Conservation (phyloP, 2,797 vertebrate species). For the Anolis apletophallus region DNA sequence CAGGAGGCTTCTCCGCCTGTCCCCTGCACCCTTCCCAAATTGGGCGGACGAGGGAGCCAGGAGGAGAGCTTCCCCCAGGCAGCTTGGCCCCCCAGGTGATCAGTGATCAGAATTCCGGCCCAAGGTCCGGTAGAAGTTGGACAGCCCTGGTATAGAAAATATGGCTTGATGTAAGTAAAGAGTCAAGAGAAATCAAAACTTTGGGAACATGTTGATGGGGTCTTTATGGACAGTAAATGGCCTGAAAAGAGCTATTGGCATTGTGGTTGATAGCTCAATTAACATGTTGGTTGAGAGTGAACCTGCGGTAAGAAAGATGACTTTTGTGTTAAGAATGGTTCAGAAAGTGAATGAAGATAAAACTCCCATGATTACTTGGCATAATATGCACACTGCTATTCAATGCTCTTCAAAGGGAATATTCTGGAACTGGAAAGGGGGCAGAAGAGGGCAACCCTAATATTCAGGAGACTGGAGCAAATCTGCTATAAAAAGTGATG, state of each 20-base stretch:
- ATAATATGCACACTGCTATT: too few species aligned
- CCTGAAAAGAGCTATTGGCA: not conserved
- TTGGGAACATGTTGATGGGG: not conserved
- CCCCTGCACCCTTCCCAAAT: too few species aligned
- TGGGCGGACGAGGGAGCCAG: too few species aligned
- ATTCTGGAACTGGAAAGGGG: not conserved
- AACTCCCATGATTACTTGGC: not conserved
- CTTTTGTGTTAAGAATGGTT: not conserved
- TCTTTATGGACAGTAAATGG: not conserved
- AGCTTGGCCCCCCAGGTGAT: too few species aligned
- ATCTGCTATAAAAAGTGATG: not conserved
- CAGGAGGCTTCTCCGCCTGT: too few species aligned
- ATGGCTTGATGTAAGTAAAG: too few species aligned
- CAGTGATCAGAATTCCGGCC: too few species aligned
- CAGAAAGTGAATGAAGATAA: not conserved
- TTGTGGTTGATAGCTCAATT: not conserved
- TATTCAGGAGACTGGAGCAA: not conserved
- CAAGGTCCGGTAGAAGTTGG: too few species aligned
- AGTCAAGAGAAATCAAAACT: too few species aligned
- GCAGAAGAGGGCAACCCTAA: not conserved
- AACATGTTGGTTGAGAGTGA: not conserved
- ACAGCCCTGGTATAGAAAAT: too few species aligned
- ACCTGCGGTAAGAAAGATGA: not conserved
- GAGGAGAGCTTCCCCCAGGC: too few species aligned
- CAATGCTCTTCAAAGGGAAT: not conserved